Evolutionary conservation across 2,797 vertebrate species (phyloP).

Genomic region (Xiphophorus birchmanni): DNA sequence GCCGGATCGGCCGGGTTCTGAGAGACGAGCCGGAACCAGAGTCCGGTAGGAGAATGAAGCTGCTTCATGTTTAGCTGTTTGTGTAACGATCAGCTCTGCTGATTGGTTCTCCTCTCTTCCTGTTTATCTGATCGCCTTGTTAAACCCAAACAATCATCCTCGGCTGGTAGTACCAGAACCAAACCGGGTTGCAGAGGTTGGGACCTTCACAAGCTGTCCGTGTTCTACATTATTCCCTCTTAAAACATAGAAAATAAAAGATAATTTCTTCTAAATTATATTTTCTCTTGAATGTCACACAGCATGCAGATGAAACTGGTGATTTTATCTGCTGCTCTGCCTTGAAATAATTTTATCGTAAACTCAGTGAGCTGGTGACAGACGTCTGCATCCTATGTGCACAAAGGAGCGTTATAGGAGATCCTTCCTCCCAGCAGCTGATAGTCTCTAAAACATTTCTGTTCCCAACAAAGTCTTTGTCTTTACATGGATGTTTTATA

Average conservation of each 20-base stretch:
- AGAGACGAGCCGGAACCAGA: slow-evolving; percentile 18
- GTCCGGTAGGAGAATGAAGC: slow-evolving; percentile 56
- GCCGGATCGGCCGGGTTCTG: slow-evolving; percentile 56
- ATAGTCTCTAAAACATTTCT: too few relatives aligned
- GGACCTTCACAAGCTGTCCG: background rate
- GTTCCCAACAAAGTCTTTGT: too few relatives aligned
- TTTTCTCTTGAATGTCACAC: background rate
- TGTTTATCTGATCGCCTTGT: background rate
- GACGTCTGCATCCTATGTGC: too few relatives aligned
- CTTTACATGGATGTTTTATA: too few relatives aligned
- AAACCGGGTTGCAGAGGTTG: background rate
- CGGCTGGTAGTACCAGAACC: background rate
- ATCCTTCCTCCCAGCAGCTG: too few relatives aligned
- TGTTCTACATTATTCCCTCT: background rate
- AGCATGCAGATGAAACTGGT: background rate
- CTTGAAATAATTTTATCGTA: background rate
- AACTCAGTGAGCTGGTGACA: background rate
- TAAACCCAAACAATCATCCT: background rate
- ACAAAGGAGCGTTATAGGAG: too few relatives aligned
- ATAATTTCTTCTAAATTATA: background rate
- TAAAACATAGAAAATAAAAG: background rate
- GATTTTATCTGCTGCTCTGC: background rate
- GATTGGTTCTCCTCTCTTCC: background rate
- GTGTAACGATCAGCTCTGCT: background rate
- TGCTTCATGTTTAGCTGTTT: background rate